Evolutionary conservation across 2,113 vertebrate species (phyloP).

Genomic region (human (Homo sapiens)): DNA sequence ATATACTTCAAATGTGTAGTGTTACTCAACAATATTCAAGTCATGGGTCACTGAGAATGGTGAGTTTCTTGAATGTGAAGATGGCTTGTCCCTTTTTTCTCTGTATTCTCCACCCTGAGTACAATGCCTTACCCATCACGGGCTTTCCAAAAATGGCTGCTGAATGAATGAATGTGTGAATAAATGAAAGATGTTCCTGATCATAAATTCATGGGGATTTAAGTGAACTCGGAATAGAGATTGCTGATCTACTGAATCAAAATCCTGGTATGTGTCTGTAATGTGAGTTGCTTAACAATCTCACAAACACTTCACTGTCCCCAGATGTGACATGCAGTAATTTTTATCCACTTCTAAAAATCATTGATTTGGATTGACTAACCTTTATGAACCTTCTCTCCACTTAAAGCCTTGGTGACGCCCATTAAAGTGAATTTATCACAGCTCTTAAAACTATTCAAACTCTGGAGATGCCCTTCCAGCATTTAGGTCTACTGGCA

Average conservation of each 20-base stretch:
- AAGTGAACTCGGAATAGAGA: neutral
- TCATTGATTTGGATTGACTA: neutral
- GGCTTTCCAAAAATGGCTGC: neutral
- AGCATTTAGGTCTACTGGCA: neutral
- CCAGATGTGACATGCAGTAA: neutral
- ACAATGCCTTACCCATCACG: neutral
- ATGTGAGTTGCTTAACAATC: neutral
- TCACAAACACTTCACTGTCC: neutral
- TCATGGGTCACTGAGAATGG: neutral
- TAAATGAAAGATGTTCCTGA: neutral
- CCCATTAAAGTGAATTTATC: neutral
- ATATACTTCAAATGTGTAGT: neutral
- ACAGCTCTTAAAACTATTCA: neutral
- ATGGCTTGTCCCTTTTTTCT: neutral
- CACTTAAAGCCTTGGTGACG: neutral
- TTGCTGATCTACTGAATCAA: neutral
- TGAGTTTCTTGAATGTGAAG: neutral
- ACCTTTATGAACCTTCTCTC: neutral
- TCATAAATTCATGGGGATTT: neutral
- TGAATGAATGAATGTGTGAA: neutral
- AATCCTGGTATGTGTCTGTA: neutral
- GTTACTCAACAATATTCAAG: neutral
- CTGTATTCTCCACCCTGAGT: neutral
- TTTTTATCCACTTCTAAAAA: slow-evolving; percentile 5
- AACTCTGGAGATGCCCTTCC: neutral